These are phyloP conservation scores for Montipora capricornis DNA, from an alignment of 64 coral and sea anemone species.

Conservation along the genomic window DNA sequence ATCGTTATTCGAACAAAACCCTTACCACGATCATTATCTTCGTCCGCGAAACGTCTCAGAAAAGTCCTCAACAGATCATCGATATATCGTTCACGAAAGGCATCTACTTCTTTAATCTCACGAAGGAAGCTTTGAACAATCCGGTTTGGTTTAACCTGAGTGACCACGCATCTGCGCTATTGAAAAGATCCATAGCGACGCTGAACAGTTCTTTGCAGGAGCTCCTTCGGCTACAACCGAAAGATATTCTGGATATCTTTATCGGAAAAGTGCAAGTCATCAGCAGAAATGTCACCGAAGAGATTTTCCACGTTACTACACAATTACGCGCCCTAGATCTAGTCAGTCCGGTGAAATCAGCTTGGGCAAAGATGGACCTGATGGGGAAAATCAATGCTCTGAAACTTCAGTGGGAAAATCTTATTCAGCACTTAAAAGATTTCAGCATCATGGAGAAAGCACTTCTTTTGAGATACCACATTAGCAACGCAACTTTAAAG, in stretches of 20 bases:
- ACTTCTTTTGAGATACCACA: conserved; percentile 41
- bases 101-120: conserved; percentile 56
- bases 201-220: conserved; percentile 76
- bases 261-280: conserved; percentile 46
- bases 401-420: conserved; percentile 66
- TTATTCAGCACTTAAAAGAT: conserved; percentile 28
- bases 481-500: conserved; percentile 1
- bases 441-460: conserved; percentile 69
- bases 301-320: conserved; percentile 57
- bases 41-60: conserved; percentile 75
- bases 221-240: conserved; percentile 48
- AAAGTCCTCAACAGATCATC: conserved; percentile 78
- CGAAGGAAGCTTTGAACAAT: conserved; percentile 67
- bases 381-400: conserved; percentile 58
- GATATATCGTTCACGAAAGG: conserved; percentile 75
- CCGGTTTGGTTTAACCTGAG: conserved; percentile 61
- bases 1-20: conserved; percentile 76
- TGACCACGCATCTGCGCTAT: conserved; percentile 17
- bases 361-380: conserved; percentile 76
- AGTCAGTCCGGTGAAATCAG: conserved; percentile 10
- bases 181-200: conserved; percentile 42
- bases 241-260: conserved; percentile 56
- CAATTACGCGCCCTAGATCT: conserved; percentile 75
- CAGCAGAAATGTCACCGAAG: conserved; percentile 63
- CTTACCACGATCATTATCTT: conserved; percentile 63